A percentile compares a stretch with the other conserved stretches of the same genome.
Conservation (phyloP, 1,140 invertebrate genomes). For the Rhopalosiphum maidis region DNA sequence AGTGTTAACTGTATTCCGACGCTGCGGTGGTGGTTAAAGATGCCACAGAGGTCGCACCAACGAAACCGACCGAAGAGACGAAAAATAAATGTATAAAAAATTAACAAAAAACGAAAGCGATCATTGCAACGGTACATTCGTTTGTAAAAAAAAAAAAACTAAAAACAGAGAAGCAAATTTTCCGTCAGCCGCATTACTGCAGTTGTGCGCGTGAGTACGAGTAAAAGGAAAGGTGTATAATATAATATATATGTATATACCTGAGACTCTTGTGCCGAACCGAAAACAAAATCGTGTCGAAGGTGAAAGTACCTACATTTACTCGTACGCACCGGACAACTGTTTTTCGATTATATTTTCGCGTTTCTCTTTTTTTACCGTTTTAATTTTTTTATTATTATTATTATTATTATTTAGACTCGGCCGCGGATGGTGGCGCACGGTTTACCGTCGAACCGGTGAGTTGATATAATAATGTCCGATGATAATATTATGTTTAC, state of each 20-base stretch:
- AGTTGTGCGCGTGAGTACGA: not conserved
- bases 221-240: conserved; percentile 30
- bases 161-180: conserved; percentile 19
- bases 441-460: not conserved
- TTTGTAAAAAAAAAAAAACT: not conserved
- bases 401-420: conserved; percentile 19
- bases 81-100: not conserved
- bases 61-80: not conserved
- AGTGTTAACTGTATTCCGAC: not conserved
- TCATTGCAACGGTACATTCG: not conserved
- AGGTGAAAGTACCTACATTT: conserved; percentile 41
- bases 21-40: not conserved
- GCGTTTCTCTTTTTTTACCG: conserved; percentile 57
- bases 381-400: conserved; percentile 20
- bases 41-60: not conserved
- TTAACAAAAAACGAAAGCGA: conserved; percentile 6
- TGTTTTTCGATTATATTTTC: conserved; percentile 53
- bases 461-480: not conserved
- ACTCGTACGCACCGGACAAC: conserved; percentile 10
- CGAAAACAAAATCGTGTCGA: conserved; percentile 52
- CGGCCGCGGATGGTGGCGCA: too few relatives aligned
- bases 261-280: not conserved
- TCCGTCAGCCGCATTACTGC: not conserved
- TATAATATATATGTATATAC: not conserved
- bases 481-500: not conserved